These are phyloP conservation scores for Galerucella pusilla DNA, from an alignment of 2,888 invertebrate genomes.

Conservation along the genomic window DNA sequence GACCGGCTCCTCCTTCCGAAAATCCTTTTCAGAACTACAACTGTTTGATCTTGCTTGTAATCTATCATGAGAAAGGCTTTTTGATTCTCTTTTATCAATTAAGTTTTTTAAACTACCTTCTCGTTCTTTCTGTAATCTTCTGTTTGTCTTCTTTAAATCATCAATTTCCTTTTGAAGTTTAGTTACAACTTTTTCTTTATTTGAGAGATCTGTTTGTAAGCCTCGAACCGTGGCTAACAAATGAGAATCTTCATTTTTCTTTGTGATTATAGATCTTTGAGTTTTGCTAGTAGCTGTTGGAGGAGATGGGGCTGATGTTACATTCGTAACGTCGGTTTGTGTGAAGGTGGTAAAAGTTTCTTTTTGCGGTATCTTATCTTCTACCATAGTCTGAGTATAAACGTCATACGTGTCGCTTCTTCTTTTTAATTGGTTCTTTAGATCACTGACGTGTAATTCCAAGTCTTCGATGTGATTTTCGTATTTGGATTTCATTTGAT, in stretches of 20 bases:
- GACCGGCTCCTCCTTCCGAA: slow-evolving; percentile 68
- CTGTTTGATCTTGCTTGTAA: slow-evolving; percentile 55
- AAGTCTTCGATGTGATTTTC: slow-evolving; percentile 79
- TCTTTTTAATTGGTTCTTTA: slow-evolving; percentile 61
- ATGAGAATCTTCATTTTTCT: slow-evolving; percentile 74
- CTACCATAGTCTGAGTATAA: slow-evolving; percentile 60
- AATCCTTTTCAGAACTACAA: slow-evolving; percentile 63
- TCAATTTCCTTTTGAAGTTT: slow-evolving; percentile 81
- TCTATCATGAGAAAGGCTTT: slow-evolving; percentile 60
- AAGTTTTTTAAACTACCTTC: slow-evolving; percentile 70
- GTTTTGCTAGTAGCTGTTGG: slow-evolving; percentile 23
- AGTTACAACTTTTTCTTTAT: slow-evolving; percentile 75
- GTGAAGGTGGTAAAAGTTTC: slow-evolving; percentile 55
- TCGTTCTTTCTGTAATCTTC: slow-evolving; percentile 79
- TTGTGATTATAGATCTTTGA: slow-evolving; percentile 36
- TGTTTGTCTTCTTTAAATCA: slow-evolving; percentile 79
- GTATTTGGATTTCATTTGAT: slow-evolving; percentile 81
- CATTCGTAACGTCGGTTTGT: slow-evolving; percentile 54
- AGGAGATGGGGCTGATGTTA: not conserved
- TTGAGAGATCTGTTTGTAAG: slow-evolving; percentile 77
- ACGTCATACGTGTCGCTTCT: slow-evolving; percentile 64
- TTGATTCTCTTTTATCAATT: slow-evolving; percentile 59
- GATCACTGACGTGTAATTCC: slow-evolving; percentile 72
- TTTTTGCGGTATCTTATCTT: slow-evolving; percentile 57
- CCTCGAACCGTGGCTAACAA: slow-evolving; percentile 83